phyloP scores from a whole-genome alignment of 1,140 invertebrate species.

The Brachionus manjavacas region DNA sequence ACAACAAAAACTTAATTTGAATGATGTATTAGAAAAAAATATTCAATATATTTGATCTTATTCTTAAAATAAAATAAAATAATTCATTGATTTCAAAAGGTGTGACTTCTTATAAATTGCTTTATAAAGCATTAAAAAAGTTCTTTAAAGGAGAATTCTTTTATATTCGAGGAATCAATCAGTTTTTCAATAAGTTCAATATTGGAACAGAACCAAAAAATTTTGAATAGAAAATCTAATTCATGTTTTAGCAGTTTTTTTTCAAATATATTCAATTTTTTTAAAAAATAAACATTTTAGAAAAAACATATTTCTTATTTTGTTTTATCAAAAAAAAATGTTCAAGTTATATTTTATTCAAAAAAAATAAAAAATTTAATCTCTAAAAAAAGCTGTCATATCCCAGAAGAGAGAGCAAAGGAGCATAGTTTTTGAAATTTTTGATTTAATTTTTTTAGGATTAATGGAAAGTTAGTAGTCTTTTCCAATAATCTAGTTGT shows the following conservation, averaged over 20 bases:
- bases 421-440: slow-evolving; percentile 83
- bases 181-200: background rate
- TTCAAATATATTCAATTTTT: background rate
- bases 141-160: background rate
- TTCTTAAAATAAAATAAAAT: too few relatives aligned
- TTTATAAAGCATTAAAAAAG: background rate
- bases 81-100: too few relatives aligned
- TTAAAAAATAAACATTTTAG: background rate
- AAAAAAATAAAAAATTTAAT: background rate
- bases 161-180: background rate
- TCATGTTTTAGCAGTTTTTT: background rate
- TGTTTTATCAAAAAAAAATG: background rate
- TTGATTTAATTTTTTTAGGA: slow-evolving; percentile 76
- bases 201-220: background rate
- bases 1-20: too few relatives aligned
- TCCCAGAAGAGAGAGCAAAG: slow-evolving; percentile 61
- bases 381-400: background rate
- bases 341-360: background rate
- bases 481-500: too few relatives aligned
- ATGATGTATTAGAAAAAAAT: too few relatives aligned
- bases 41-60: too few relatives aligned
- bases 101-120: too few relatives aligned
- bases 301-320: background rate
- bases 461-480: too few relatives aligned
- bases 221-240: background rate